Base-by-base conservation (phyloP, 1,140 invertebrate genomes). In the Drosophila busckii region DNA sequence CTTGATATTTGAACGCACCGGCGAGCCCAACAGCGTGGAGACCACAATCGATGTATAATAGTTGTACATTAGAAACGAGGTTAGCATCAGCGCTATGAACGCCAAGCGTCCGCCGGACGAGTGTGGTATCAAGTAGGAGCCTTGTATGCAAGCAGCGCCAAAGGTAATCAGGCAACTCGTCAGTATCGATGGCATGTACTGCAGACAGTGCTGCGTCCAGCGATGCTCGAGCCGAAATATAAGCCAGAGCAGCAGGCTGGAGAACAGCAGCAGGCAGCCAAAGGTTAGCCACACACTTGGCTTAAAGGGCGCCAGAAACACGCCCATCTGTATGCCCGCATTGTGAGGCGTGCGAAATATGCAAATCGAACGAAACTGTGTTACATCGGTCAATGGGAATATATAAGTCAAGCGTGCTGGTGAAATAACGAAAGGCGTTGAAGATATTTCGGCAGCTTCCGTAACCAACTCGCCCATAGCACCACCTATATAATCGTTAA, bases 41-140 rank as follows among this genome's bases (percentile, higher is more conserved):
- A 87, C 83, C 31, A 87, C 68, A 41, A 85, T 80, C 16, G 85
- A 87, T 2, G 85, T 87, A 31, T 87, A 87, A 42, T 87, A 87
- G 52, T 87, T 87, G 20, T 87, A 87, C 58, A 87, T 78, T 1
- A 87, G 41, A 15, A 87, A 87, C 1, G 78, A 82, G 9, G 68
- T 61, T 4, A 87, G 4, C 48, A 73, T 82, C 0, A 87, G 28
- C 2, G 68, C 44, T 10, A 87, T 68, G 10, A 84, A 87, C 1
- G 67, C 78, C 25, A 85, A 32, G 6, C 85, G 42, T 0, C 85
- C 85, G 1, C 85, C 85, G 0, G 42, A 38, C 0, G 83, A 83
- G 12, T 15, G 41, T 7, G 85, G 85, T 46, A 85, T 45, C 12
- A 87, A 32, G 16, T 59, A 41, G 4, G 85, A 73, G 3, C 83